These are phyloP conservation scores for Pinna nobilis DNA, from an alignment of 1,140 invertebrate species.

Conservation along the genomic window DNA sequence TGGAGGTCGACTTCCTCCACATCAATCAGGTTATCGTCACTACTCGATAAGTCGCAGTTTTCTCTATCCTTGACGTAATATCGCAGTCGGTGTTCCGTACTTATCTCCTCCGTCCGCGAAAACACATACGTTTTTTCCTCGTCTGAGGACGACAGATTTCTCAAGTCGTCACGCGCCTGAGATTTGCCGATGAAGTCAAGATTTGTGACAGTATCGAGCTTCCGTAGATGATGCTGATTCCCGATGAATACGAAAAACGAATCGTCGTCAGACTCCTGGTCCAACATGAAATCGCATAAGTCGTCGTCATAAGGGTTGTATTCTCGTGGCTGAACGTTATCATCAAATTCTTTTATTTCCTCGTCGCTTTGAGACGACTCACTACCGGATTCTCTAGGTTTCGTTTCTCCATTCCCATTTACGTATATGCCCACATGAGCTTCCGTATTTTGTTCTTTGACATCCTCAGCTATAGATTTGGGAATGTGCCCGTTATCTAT, in stretches of 20 bases:
- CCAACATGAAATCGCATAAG: slow-evolving; percentile 26
- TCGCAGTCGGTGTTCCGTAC: slow-evolving; percentile 23
- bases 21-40: neutral
- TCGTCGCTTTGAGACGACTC: too few species aligned
- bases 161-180: slow-evolving; percentile 4
- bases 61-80: slow-evolving; percentile 34
- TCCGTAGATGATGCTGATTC: slow-evolving; percentile 20
- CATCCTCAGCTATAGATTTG: too few species aligned
- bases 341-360: slow-evolving; percentile 18
- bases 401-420: too few species aligned
- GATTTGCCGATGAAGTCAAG: slow-evolving; percentile 9
- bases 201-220: slow-evolving; percentile 33
- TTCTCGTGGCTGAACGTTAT: slow-evolving; percentile 34
- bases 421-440: too few species aligned
- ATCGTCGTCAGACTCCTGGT: slow-evolving; percentile 25
- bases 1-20: neutral
- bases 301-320: slow-evolving; percentile 45
- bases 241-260: slow-evolving; percentile 39
- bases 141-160: neutral
- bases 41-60: neutral
- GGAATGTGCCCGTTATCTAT: too few species aligned
- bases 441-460: too few species aligned
- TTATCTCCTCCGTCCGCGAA: slow-evolving; percentile 32
- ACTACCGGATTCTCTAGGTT: too few species aligned
- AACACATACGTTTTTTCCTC: slow-evolving; percentile 29